Percentiles rank a stretch among this genome's conserved stretches.
phyloP scores from a whole-genome alignment of 2,888 invertebrate genomes.

The Lamellibrachia satsuma region DNA sequence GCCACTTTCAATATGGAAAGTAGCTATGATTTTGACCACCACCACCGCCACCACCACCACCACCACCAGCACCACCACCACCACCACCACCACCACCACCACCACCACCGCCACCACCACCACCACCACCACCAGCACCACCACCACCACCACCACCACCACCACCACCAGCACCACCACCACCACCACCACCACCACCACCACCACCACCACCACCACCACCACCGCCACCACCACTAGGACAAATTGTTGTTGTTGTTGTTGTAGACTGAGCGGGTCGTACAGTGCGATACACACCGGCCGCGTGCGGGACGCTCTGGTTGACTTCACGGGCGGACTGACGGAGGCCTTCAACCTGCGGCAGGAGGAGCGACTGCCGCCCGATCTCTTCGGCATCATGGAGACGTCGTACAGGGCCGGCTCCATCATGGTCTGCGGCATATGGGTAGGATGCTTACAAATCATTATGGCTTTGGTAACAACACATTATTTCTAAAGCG shows the following conservation, averaged over 20 bases:
- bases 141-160: no score
- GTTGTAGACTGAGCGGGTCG: slow-evolving; percentile 35
- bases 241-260: no score
- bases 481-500: not conserved
- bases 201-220: not conserved
- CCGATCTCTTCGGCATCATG: slow-evolving; percentile 37
- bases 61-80: no score
- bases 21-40: no score
- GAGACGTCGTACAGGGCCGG: slow-evolving; percentile 31
- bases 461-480: not conserved
- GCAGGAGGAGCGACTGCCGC: slow-evolving; percentile 32
- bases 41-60: no score
- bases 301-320: slow-evolving; percentile 36
- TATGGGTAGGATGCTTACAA: slow-evolving; percentile 29
- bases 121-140: no score
- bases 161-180: not conserved
- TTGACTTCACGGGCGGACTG: slow-evolving; percentile 42
- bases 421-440: slow-evolving; percentile 32
- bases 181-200: not conserved
- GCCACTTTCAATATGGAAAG: no score
- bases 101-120: no score
- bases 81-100: no score
- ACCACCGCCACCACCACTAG: no score
- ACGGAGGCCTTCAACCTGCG: slow-evolving; percentile 37
- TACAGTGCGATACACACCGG: slow-evolving; percentile 36